A percentile compares a stretch with the other conserved stretches of the same genome.
phyloP scores from a whole-genome alignment of 2,888 invertebrate species.

The Xestia xanthographa region DNA sequence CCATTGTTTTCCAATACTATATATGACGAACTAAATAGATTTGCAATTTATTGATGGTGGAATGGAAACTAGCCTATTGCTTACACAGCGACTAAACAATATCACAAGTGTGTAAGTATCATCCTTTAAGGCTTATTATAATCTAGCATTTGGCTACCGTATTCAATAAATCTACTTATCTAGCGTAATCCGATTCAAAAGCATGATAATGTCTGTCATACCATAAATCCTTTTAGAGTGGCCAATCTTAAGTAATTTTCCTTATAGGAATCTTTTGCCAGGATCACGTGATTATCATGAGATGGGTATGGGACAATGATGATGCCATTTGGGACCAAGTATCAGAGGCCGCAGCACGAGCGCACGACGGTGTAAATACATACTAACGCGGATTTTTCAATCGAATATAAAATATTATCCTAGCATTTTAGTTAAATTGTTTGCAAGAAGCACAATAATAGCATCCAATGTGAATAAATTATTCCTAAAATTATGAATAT shows the following conservation, averaged over 20 bases:
- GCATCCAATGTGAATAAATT: too few relatives aligned
- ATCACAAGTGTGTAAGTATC: slow-evolving; percentile 6
- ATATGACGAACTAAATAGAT: too few relatives aligned
- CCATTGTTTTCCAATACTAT: too few relatives aligned
- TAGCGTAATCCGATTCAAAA: slow-evolving; percentile 49
- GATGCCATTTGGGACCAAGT: background rate
- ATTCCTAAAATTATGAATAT: too few relatives aligned
- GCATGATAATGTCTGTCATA: slow-evolving; percentile 25
- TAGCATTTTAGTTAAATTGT: too few relatives aligned
- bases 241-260: slow-evolving; percentile 8
- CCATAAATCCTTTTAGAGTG: slow-evolving; percentile 36
- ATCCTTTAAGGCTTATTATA: slow-evolving; percentile 39
- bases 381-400: too few relatives aligned
- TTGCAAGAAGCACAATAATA: too few relatives aligned
- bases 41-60: too few relatives aligned
- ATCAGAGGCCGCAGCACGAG: background rate
- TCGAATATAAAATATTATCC: too few relatives aligned
- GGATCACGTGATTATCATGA: background rate
- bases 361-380: too few relatives aligned
- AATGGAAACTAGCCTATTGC: too few relatives aligned
- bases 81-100: background rate
- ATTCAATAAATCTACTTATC: slow-evolving; percentile 43
- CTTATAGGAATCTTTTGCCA: background rate
- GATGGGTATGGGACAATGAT: background rate
- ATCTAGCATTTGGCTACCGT: slow-evolving; percentile 33